Conservation (phyloP, 2,113 vertebrate genomes). For the Bubo bubo region DNA sequence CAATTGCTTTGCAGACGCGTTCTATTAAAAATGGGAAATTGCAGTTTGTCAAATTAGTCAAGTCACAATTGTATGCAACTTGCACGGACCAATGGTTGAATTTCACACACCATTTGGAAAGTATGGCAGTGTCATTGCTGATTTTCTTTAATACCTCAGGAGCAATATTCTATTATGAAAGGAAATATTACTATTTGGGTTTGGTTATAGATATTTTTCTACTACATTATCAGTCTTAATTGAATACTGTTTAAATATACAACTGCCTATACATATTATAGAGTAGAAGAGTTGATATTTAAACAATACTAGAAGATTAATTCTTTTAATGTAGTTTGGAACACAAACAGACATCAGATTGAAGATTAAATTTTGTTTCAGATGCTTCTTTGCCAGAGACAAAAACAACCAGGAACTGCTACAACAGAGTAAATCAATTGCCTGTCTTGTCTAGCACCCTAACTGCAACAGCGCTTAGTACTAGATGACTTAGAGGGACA, state of each 20-base stretch:
- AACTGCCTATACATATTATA: constrained; percentile 16
- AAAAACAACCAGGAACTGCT: neutral
- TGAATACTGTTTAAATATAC: constrained; percentile 64
- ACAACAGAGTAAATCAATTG: neutral
- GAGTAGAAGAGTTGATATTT: constrained; percentile 42
- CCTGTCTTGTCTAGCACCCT: neutral
- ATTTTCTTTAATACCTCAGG: constrained; percentile 26
- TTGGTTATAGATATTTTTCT: neutral
- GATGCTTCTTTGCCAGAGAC: neutral
- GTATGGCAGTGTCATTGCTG: neutral
- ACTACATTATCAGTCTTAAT: constrained; percentile 63
- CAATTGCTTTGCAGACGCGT: neutral
- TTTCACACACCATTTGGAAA: constrained; percentile 76
- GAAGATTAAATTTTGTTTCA: neutral
- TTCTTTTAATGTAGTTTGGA: constrained; percentile 41
- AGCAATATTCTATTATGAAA: constrained; percentile 59
- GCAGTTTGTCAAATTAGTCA: constrained; percentile 57
- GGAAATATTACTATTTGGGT: constrained; percentile 31
- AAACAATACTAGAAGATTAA: constrained; percentile 32
- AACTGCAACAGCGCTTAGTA: neutral
- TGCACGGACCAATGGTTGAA: constrained; percentile 52
- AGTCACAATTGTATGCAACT: constrained; percentile 44
- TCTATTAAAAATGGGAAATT: constrained; percentile 60
- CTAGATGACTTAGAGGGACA: neutral
- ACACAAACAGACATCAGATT: neutral